Conservation (phyloP, 2,113 vertebrate genomes). For the Psittacula cyanocephala region DNA sequence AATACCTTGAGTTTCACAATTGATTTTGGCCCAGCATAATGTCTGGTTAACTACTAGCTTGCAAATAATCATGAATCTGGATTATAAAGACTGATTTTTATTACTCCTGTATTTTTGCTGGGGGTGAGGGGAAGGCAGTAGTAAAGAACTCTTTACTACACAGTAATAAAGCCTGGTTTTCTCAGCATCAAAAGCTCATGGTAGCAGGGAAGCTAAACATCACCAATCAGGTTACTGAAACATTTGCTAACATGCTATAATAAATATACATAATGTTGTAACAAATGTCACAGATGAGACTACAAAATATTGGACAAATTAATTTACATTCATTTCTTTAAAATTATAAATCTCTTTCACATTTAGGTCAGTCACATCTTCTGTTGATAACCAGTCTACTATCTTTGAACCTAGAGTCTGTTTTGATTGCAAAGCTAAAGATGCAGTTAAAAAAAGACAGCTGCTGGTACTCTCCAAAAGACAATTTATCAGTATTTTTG, state of each 20-base stretch:
- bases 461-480: background rate
- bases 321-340: background rate
- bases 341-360: background rate
- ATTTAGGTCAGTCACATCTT: background rate
- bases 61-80: background rate
- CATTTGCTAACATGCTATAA: background rate
- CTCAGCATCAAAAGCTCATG: background rate
- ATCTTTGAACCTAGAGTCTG: background rate
- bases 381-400: background rate
- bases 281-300: background rate
- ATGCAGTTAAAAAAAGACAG: background rate
- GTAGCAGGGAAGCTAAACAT: background rate
- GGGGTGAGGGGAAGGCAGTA: background rate
- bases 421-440: background rate
- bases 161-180: background rate
- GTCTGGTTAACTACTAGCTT: constrained; percentile 1
- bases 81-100: background rate
- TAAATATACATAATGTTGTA: background rate
- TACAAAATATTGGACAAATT: background rate
- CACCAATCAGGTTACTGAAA: background rate
- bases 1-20: constrained; percentile 1
- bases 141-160: background rate
- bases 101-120: background rate
- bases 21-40: constrained; percentile 5
- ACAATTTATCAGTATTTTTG: background rate